Percentiles rank a stretch among this genome's conserved stretches.
Conservation (phyloP, 1,140 invertebrate genomes). For the Drosophila tsacasi region DNA sequence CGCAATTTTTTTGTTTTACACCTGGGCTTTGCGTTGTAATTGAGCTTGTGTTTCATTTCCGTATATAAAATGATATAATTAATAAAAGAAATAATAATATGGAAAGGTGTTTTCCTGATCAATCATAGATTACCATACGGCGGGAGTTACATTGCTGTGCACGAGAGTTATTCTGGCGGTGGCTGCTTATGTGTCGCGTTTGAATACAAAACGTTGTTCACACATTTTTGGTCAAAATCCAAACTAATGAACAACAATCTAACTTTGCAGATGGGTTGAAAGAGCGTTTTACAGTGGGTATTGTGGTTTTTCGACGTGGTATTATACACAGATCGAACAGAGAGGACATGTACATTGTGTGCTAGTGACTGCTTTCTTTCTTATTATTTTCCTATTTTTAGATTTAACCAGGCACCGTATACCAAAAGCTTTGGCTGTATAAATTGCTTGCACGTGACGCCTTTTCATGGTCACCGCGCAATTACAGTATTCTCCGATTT, state of each 20-base stretch:
- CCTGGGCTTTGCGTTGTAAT: neutral
- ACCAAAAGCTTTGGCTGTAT: slow-evolving; percentile 15
- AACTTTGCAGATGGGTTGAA: neutral
- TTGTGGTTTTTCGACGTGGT: slow-evolving; percentile 3
- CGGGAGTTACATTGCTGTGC: neutral
- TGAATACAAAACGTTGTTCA: slow-evolving; percentile 18
- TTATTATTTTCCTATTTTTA: neutral
- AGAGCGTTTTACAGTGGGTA: slow-evolving; percentile 13
- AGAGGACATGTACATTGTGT: neutral
- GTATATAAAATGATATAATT: slow-evolving; percentile 56
- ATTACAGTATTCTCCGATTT: slow-evolving; percentile 27
- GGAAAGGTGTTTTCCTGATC: slow-evolving; percentile 52
- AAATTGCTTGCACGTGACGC: slow-evolving; percentile 70
- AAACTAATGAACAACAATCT: slow-evolving; percentile 19
- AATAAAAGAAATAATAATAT: slow-evolving; percentile 42
- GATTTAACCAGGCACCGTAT: too few species aligned
- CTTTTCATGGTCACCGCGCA: slow-evolving; percentile 34
- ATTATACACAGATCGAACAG: neutral
- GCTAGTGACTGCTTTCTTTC: neutral
- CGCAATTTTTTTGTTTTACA: neutral
- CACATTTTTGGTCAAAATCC: slow-evolving; percentile 29
- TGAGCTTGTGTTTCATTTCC: neutral
- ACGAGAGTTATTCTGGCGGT: neutral
- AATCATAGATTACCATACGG: slow-evolving; percentile 37
- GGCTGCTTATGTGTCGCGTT: slow-evolving; percentile 33